Evolutionary conservation across 2,888 invertebrate species (phyloP), one percentile per base, ranked within the genome.

Genomic region (Crematogaster levior): DNA sequence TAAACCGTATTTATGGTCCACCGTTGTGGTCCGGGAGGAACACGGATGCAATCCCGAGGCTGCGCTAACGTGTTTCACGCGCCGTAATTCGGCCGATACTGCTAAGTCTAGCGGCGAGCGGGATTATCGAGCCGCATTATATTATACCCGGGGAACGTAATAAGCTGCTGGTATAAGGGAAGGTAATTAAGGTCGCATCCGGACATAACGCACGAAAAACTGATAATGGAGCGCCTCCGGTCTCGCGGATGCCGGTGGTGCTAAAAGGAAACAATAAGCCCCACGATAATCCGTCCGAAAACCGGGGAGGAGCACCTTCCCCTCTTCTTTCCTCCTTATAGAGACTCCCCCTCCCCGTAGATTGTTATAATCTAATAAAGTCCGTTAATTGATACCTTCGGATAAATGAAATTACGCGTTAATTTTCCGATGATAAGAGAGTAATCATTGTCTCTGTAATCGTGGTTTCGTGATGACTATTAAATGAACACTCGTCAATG

Each of bases 61-160:
- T 18, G 46, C 46, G 21, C 21, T 60, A 43, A 21, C 34, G 74
- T 60, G 18, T 18, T n/a, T 18, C 46, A 46, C 24, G 63, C 74
- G 37, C 48, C 37, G 37, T 77, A 77, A 77, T 77, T 77, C 43
- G 53, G 6, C 30, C 53, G 77, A 77, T 77, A 77, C 30, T 10
- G 24, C 18, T 30, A 43, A 77, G 68, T 56, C 68, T 12, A 56
- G 70, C 37, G 53, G 63, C 51, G 51, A 63, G 24, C 66, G 68
- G 68, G 77, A 77, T 77, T 77, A 77, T 74, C 70, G 77, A 77
- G 30, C 56, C 70, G 70, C 68, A 34, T 77, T 77, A 53, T 46
- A 77, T 68, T 46, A 46, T 43, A 46, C 27, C 9, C 56, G 12
- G 21, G 12, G 30, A 68, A 46, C 70, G 56, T 68, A 68, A 68